Evolutionary conservation across 2,113 vertebrate species (phyloP), one percentile per base, ranked within the genome.

Genomic region (Odobenus rosmarus): DNA sequence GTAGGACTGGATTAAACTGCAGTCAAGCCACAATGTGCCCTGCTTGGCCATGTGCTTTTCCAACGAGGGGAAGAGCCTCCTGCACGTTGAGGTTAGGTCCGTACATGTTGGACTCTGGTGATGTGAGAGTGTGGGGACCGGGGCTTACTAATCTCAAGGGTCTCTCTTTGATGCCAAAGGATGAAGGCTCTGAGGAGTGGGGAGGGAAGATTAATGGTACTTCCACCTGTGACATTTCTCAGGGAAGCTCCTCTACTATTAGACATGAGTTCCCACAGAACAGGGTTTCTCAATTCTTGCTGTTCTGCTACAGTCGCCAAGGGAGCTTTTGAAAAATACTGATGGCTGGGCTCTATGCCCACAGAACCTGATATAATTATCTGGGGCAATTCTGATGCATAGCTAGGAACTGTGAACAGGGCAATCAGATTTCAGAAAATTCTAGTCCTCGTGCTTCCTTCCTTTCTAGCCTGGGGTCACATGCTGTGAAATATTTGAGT

Each of bases 41-140:
- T 93, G 61, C 31, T 97, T 91, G 61, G 42, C 19, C n/a, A 46
- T 26, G 51, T 83, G 36, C 12, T 94, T 86, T 95, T 89, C 39
- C 26, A 77, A 2, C 53, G 74, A 87, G 9, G 0, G 9, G 16
- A 96, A 82, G 61, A 80, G 88, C 14, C 23, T 91, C 3, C 61
- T 15, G 11, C 23, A 87, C 5, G 13, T 64, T 31, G 71, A 39
- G 4, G 19, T 93, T 62, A 15, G 18, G n/a, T 71, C 13, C 10
- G 55, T 28, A 81, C 0, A 28, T 84, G 2, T 11, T 59, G 28
- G 33, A 57, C 1, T 77, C 26, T 83, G 10, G 10, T 49, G 36
- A 95, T 88, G 24, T 28, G 16, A 92, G 23, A 79, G 24, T 85
- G 1, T 5, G 46, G 19, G n/a, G n/a, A 61, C 7, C 24, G 19